phyloP scores from a whole-genome alignment of 2,888 invertebrate genomes.

The Volucella inanis region DNA sequence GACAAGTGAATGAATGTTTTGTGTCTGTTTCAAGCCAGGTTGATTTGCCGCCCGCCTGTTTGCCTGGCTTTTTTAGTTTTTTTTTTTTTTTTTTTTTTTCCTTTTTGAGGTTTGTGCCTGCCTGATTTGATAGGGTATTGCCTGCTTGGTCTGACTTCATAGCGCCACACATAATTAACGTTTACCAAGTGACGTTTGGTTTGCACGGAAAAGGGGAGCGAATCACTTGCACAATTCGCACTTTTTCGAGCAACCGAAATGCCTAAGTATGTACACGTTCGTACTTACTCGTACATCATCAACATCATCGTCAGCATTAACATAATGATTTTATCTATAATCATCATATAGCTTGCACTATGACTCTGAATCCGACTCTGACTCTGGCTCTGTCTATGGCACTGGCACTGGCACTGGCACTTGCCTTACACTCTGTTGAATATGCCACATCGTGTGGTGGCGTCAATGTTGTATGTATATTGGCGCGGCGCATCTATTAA shows the following conservation, averaged over 20 bases:
- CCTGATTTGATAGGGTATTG: constrained; percentile 36
- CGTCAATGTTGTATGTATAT: constrained; percentile 4
- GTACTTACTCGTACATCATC: constrained; percentile 50
- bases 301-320: constrained; percentile 53
- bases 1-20: constrained; percentile 74
- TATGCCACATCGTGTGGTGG: constrained; percentile 66
- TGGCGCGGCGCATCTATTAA: constrained; percentile 34
- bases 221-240: constrained; percentile 53
- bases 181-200: constrained; percentile 27
- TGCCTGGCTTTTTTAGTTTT: background rate
- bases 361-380: no score
- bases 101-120: constrained; percentile 27
- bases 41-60: constrained; percentile 56
- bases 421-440: constrained; percentile 60
- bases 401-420: constrained; percentile 57
- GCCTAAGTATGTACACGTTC: constrained; percentile 42
- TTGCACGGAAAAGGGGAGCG: background rate
- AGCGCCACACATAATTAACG: constrained; percentile 75
- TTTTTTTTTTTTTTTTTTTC: constrained; percentile 9
- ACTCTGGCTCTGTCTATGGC: no score
- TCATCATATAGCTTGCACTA: constrained; percentile 49
- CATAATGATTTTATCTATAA: constrained; percentile 69
- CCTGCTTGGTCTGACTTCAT: constrained; percentile 54
- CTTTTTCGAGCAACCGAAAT: constrained; percentile 30
- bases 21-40: constrained; percentile 71